These are phyloP conservation scores for Marisa cornuarietis DNA, from an alignment of 1,140 invertebrate species.

Conservation along the genomic window DNA sequence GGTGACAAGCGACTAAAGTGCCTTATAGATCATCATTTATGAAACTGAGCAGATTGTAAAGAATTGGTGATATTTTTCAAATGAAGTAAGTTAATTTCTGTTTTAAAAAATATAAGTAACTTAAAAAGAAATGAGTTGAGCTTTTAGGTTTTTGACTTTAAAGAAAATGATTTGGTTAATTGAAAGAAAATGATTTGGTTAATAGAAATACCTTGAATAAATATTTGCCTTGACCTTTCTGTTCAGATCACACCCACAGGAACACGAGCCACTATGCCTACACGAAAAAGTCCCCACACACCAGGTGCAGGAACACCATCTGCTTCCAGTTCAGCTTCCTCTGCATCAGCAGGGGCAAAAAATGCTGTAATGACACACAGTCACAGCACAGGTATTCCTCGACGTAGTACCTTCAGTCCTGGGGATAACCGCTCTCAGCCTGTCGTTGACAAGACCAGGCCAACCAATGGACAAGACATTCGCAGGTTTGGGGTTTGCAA, in stretches of 20 bases:
- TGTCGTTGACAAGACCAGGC: slow-evolving; percentile 45
- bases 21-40: no score
- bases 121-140: no score
- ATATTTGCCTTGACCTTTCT: no score
- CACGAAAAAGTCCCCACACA: slow-evolving; percentile 46
- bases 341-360: slow-evolving; percentile 48
- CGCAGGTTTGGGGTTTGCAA: slow-evolving; percentile 46
- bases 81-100: no score
- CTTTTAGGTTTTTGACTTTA: no score
- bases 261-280: slow-evolving; percentile 54
- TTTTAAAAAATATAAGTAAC: no score
- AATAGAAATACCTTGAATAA: no score
- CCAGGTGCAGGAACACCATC: slow-evolving; percentile 33
- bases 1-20: no score
- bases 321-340: slow-evolving; percentile 30
- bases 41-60: no score
- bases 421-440: slow-evolving; percentile 52
- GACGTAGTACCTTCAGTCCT: slow-evolving; percentile 60
- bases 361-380: slow-evolving; percentile 52
- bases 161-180: no score
- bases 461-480: slow-evolving; percentile 60
- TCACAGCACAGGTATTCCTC: slow-evolving; percentile 52
- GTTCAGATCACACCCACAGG: slow-evolving; percentile 50
- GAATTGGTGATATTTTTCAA: no score
- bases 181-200: no score